Conservation (phyloP, 2,888 invertebrate genomes). For the Acanthococcus lagerstroemiae region DNA sequence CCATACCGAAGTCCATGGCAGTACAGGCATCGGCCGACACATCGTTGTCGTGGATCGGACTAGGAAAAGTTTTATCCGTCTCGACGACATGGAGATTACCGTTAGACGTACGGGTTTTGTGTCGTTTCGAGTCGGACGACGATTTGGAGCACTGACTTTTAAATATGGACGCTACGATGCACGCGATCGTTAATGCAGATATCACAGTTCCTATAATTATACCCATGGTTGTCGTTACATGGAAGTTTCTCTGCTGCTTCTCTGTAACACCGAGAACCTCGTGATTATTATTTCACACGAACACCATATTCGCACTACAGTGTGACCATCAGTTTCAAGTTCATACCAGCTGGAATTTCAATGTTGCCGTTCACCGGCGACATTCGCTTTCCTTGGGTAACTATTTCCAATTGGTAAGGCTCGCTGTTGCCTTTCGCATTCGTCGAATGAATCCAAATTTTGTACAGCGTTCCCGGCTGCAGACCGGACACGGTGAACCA, state of each 20-base stretch:
- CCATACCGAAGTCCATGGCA: conserved; percentile 41
- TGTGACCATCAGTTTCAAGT: too few relatives aligned
- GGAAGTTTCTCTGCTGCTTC: conserved; percentile 37
- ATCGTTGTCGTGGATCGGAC: conserved; percentile 15
- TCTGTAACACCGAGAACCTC: too few relatives aligned
- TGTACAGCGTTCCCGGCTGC: conserved; percentile 36
- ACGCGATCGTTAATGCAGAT: conserved; percentile 62
- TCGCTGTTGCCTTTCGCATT: conserved; percentile 52
- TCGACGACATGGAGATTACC: conserved; percentile 16
- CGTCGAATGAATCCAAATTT: conserved; percentile 35
- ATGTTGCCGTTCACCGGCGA: not conserved
- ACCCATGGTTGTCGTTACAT: conserved; percentile 74
- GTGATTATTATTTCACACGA: too few relatives aligned
- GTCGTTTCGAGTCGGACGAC: conserved; percentile 42
- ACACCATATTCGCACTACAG: not conserved
- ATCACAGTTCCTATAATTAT: conserved; percentile 66
- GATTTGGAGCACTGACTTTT: conserved; percentile 58
- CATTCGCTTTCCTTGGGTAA: conserved; percentile 17
- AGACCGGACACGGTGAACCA: conserved; percentile 36
- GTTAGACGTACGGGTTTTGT: conserved; percentile 38
- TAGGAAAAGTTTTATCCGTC: conserved; percentile 30
- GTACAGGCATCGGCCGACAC: conserved; percentile 3
- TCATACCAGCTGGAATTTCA: conserved; percentile 24
- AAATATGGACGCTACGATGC: conserved; percentile 64
- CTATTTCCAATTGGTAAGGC: conserved; percentile 42